phyloP scores from a whole-genome alignment of 2,797 vertebrate species.

The Anguilla obscura region DNA sequence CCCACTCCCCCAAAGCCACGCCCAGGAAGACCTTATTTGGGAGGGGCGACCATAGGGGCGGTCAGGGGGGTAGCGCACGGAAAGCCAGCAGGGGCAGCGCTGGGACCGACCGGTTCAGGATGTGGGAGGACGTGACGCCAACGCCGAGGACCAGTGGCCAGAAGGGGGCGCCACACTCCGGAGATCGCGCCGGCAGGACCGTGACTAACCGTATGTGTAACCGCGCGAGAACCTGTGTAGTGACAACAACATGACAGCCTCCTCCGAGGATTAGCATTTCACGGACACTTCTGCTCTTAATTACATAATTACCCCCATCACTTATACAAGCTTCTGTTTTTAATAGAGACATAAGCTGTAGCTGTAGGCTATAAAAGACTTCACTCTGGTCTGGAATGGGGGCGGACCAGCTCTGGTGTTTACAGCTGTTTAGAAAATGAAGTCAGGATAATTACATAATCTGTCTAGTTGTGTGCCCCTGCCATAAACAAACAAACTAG shows the following conservation, averaged over 20 bases:
- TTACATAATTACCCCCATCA: neutral
- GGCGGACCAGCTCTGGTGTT: neutral
- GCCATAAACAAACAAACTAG: neutral
- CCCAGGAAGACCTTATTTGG: neutral
- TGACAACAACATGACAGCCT: neutral
- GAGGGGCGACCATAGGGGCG: neutral
- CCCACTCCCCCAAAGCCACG: neutral
- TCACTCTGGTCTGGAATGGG: neutral
- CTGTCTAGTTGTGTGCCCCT: neutral
- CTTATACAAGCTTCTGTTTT: neutral
- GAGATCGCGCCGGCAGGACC: neutral
- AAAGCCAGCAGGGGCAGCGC: neutral
- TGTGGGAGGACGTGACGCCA: neutral
- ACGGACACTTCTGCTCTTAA: neutral
- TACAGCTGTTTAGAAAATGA: neutral
- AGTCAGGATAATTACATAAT: neutral
- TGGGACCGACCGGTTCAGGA: neutral
- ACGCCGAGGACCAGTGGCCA: neutral
- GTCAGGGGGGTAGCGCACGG: neutral
- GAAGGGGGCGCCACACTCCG: neutral
- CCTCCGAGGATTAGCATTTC: too few species aligned
- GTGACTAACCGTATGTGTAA: neutral
- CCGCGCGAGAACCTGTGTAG: neutral
- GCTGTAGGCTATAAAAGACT: neutral
- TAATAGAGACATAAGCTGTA: neutral